Evolutionary conservation across 2,797 vertebrate species (phyloP).

Genomic region (Nothura maculosa): DNA sequence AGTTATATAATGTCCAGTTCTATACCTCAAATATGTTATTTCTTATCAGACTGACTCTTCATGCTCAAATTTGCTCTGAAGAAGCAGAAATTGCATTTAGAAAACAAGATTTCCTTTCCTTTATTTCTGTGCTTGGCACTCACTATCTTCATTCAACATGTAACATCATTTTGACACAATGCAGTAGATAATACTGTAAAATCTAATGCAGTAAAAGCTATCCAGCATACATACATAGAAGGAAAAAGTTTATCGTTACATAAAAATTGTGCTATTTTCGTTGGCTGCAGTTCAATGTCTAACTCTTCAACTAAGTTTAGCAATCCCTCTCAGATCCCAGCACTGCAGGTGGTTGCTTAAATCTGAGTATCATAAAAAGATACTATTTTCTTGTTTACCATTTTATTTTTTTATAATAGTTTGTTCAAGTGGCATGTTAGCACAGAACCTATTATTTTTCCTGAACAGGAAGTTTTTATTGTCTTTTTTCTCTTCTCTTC

Average conservation of each 20-base stretch:
- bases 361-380: background rate
- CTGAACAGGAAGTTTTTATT: background rate
- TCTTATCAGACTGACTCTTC: slow-evolving; percentile 11
- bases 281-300: background rate
- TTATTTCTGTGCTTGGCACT: slow-evolving; percentile 4
- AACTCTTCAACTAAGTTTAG: background rate
- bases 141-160: background rate
- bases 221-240: background rate
- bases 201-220: background rate
- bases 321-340: background rate
- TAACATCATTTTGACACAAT: slow-evolving; percentile 24
- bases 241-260: background rate
- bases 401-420: background rate
- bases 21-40: slow-evolving; percentile 14
- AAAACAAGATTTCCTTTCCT: slow-evolving; percentile 39
- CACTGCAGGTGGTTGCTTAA: background rate
- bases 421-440: background rate
- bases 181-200: background rate
- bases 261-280: background rate
- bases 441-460: background rate
- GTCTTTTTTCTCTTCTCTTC: background rate
- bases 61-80: slow-evolving; percentile 23
- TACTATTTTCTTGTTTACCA: background rate
- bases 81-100: slow-evolving; percentile 36
- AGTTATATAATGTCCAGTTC: background rate